These are phyloP conservation scores for Agrochola macilenta DNA, from an alignment of 2,888 invertebrate species.

Conservation along the genomic window DNA sequence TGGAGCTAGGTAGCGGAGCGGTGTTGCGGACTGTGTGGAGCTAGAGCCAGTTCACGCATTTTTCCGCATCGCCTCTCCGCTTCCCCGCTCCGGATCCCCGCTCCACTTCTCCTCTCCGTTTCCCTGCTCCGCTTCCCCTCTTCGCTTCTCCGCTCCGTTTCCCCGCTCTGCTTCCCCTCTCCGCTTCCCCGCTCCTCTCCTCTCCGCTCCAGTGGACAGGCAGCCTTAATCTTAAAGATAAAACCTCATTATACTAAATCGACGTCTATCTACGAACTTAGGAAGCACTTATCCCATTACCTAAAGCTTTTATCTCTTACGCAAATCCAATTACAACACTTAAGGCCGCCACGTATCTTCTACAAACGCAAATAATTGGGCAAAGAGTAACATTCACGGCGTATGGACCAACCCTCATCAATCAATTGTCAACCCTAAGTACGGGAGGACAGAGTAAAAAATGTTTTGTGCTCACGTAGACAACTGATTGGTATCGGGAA, in stretches of 20 bases:
- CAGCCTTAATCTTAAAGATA: not conserved
- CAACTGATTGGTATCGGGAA: slow-evolving; percentile 53
- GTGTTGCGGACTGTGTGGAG: no score
- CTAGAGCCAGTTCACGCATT: no score
- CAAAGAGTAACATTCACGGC: slow-evolving; percentile 50
- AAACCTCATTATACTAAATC: slow-evolving; percentile 17
- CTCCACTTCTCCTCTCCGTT: no score
- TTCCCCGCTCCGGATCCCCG: no score
- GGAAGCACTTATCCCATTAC: slow-evolving; percentile 33
- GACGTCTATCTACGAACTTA: slow-evolving; percentile 15
- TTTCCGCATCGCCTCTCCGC: no score
- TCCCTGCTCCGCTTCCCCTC: no score
- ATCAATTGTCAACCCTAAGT: slow-evolving; percentile 62
- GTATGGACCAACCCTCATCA: slow-evolving; percentile 59
- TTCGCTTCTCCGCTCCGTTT: no score
- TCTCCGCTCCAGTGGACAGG: no score
- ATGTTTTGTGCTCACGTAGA: slow-evolving; percentile 52
- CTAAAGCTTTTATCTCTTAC: slow-evolving; percentile 37
- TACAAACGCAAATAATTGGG: slow-evolving; percentile 56
- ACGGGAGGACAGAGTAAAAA: slow-evolving; percentile 48
- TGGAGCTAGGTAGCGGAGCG: no score
- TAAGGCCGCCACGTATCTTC: slow-evolving; percentile 36
- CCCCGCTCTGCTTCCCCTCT: no score
- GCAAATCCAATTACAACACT: slow-evolving; percentile 53
- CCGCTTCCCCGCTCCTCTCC: no score